Base-by-base conservation (phyloP, 2,888 invertebrate species). In the Neoaliturus tenellus region DNA sequence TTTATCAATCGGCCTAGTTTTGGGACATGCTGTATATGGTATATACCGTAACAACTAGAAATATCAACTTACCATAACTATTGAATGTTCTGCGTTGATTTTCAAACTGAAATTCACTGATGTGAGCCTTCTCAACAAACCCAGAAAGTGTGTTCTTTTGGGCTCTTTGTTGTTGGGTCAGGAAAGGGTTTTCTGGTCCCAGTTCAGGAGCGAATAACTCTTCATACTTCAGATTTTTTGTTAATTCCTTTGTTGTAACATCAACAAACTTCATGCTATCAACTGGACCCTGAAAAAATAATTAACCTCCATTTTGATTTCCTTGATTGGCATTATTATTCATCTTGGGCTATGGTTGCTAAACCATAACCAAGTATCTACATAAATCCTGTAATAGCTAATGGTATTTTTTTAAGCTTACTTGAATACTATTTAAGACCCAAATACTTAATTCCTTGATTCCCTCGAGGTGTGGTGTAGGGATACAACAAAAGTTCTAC, bases 81-180 rank as follows among this genome's bases (percentile, higher is more conserved):
- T 95, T 94, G 90, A 99, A 99, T 23, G 98, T 99, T 88, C 98
- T 92, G 83, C 99, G 93, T 89, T 99, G 98, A 90, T 97, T 98
- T 90, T 99, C 99, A 93, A 99, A 99, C 88, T 98, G 97, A 91
- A 99, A 99, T 88, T 97, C 96, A 91, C 96, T 99, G 78, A 99
- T 95, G 90, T 99, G 98, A 0, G 99, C 98, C 86, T 96, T 95
- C 89, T 99, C 99, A 0, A 98, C 97, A 91, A 94, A 98, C 0
- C 99, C 99, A 0, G 99, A 95, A 14, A 99, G 91, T 88, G 96
- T 98, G 90, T 99, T 99, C 89, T 97, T 95, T 6, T 93, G 92
- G 0, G 98, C 96, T 86, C 93, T 94, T 92, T 98, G 96, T 89
- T 98, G 98, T 89, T 96, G 94, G 0, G 98, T 98, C 91, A 96